These are phyloP conservation scores for Drosophila bocqueti DNA, from an alignment of 1,140 invertebrate species.

Conservation along the genomic window DNA sequence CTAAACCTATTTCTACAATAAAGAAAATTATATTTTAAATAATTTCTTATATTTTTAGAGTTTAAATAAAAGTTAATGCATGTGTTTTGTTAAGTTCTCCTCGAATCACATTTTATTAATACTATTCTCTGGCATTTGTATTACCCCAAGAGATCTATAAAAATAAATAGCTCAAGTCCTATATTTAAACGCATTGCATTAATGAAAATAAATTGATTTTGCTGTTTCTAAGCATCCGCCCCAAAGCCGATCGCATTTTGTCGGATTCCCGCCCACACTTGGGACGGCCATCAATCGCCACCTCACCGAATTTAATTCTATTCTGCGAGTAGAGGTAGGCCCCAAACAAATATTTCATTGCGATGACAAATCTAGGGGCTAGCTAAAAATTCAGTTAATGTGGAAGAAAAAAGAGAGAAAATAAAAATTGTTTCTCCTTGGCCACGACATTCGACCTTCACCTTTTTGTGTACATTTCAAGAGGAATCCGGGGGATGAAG, in stretches of 20 bases:
- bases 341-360: conserved; percentile 32
- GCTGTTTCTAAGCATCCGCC: conserved; percentile 23
- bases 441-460: conserved; percentile 60
- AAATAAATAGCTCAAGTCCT: conserved; percentile 10
- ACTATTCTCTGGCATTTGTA: not conserved
- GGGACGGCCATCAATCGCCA: conserved; percentile 45
- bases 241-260: conserved; percentile 22
- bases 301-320: conserved; percentile 38
- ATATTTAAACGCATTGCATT: conserved; percentile 18
- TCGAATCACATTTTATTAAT: not conserved
- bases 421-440: conserved; percentile 42
- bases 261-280: conserved; percentile 17
- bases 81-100: no score
- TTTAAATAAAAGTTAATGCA: no score
- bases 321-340: not conserved
- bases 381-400: conserved; percentile 69
- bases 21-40: no score
- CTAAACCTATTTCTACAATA: no score
- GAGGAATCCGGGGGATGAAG: not conserved
- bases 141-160: not conserved
- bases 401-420: conserved; percentile 12
- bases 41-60: no score
- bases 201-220: conserved; percentile 39
- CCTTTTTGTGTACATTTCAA: conserved; percentile 67
- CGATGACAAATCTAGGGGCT: conserved; percentile 64